phyloP scores from a whole-genome alignment of 2,797 vertebrate species.

The Esox masquinongy region DNA sequence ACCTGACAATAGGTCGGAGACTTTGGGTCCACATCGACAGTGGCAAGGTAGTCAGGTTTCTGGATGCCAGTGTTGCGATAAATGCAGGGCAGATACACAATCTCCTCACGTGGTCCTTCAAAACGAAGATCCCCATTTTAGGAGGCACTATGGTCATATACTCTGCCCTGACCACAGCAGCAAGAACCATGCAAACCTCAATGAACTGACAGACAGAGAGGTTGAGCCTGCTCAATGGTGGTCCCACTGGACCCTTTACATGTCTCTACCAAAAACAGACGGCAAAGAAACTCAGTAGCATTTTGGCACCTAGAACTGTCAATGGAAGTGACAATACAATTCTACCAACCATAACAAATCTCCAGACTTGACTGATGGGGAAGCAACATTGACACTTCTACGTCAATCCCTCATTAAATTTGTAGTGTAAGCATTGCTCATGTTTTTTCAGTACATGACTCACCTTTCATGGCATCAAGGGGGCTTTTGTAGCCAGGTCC shows the following conservation, averaged over 20 bases:
- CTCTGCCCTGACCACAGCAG: not conserved
- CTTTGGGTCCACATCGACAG: conserved; percentile 84
- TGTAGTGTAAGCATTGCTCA: not conserved
- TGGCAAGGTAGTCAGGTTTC: conserved; percentile 92
- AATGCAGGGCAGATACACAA: conserved; percentile 91
- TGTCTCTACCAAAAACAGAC: not conserved
- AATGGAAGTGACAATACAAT: not conserved
- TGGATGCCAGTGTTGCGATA: conserved; percentile 80
- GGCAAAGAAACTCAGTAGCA: not conserved
- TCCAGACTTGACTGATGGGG: not conserved
- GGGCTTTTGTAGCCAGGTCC: conserved; percentile 88
- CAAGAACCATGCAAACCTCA: not conserved
- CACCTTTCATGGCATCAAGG: conserved; percentile 91
- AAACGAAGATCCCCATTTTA: not conserved
- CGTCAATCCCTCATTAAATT: not conserved
- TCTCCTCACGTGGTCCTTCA: conserved; percentile 85
- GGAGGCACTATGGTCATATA: not conserved
- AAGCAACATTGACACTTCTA: not conserved
- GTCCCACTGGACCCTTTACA: not conserved
- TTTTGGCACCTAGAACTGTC: not conserved
- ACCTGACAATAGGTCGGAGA: conserved; percentile 87
- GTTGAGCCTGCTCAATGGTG: not conserved
- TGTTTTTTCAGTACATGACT: conserved; percentile 20
- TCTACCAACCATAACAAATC: not conserved
- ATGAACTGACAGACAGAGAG: not conserved